phyloP scores from a whole-genome alignment of 2,113 vertebrate species.

The Nothobranchius furzeri region DNA sequence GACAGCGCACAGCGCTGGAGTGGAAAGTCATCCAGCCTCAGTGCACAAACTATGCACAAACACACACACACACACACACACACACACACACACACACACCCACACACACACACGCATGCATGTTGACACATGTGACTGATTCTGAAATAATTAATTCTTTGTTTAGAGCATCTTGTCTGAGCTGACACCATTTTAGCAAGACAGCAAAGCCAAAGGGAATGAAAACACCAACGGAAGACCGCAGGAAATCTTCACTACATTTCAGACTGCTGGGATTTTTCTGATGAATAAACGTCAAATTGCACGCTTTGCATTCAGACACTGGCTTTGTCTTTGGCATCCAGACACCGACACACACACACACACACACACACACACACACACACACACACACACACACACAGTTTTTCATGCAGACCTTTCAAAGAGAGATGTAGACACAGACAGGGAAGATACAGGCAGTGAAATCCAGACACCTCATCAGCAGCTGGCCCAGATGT shows the following conservation, averaged over 20 bases:
- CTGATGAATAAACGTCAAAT: conserved; percentile 23
- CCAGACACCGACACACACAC: conserved; percentile 32
- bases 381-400: not conserved
- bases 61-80: no score
- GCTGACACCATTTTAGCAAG: conserved; percentile 67
- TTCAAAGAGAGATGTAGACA: conserved; percentile 31
- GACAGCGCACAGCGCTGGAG: conserved; percentile 19
- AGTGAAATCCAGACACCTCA: conserved; percentile 62
- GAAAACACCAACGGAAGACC: conserved; percentile 33
- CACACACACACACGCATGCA: not conserved
- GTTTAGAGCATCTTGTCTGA: conserved; percentile 45
- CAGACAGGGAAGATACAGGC: conserved; percentile 36
- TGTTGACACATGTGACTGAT: conserved; percentile 27
- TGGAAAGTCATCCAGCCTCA: conserved; percentile 10
- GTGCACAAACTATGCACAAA: conserved; percentile 4
- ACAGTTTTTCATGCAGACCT: conserved; percentile 39
- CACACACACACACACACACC: not conserved
- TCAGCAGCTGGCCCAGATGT: conserved; percentile 66
- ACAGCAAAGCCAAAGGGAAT: conserved; percentile 3
- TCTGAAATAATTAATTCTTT: conserved; percentile 15
- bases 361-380: no score
- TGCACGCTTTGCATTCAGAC: conserved; percentile 28
- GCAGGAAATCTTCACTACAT: conserved; percentile 32
- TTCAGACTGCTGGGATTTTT: conserved; percentile 18
- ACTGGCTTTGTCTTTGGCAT: conserved; percentile 41